Evolutionary conservation across 2,113 vertebrate genomes (phyloP).

Genomic region (Vulpes lagopus): DNA sequence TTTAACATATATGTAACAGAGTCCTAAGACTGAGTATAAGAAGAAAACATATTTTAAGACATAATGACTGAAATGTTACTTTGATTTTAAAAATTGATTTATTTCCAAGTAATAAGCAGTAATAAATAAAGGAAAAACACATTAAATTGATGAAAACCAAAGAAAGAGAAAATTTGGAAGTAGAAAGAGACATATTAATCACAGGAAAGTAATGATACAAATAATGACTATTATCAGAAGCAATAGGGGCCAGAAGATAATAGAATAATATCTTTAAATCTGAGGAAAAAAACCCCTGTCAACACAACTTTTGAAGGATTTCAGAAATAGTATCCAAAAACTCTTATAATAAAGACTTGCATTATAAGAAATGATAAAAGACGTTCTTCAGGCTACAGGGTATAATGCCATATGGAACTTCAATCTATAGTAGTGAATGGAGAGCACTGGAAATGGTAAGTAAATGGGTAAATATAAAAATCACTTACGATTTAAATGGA

Average conservation of each 20-base stretch:
- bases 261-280: background rate
- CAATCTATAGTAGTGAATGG: background rate
- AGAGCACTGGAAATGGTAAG: background rate
- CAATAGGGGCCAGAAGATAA: background rate
- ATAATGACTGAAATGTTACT: background rate
- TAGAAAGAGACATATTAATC: background rate
- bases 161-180: background rate
- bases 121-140: background rate
- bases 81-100: background rate
- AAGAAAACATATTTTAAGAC: background rate
- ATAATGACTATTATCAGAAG: background rate
- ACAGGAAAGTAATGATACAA: background rate
- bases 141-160: background rate
- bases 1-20: background rate
- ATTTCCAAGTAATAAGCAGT: background rate
- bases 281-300: background rate
- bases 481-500: background rate
- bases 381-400: background rate
- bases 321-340: background rate
- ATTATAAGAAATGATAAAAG: background rate
- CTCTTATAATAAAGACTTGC: background rate
- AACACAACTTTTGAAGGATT: background rate
- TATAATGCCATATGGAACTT: background rate
- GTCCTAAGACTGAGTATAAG: background rate
- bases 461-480: background rate